Evolutionary conservation across 2,113 vertebrate species (phyloP).

Genomic region (Picathartes gymnocephalus): DNA sequence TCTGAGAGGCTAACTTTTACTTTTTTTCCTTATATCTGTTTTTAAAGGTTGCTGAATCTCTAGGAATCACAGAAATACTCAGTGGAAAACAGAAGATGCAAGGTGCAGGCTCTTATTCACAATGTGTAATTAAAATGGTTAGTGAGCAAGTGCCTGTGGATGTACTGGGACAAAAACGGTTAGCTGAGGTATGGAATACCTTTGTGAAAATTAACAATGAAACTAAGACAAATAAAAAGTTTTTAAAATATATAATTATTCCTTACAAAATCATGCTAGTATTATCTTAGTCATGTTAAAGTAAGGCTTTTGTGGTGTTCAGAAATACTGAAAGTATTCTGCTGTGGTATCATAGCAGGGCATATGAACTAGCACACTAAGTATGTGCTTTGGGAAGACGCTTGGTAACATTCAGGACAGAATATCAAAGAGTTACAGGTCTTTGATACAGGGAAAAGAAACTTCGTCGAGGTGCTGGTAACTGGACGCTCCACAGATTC

Average conservation of each 20-base stretch:
- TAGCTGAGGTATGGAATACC: conserved; percentile 51
- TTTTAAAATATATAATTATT: neutral
- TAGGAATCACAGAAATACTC: conserved; percentile 68
- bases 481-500: neutral
- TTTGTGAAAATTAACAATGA: neutral
- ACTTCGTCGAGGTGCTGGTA: neutral
- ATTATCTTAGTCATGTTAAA: neutral
- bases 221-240: neutral
- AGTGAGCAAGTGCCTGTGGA: neutral
- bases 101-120: neutral
- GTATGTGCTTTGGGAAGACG: neutral
- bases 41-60: conserved; percentile 73
- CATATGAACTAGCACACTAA: neutral
- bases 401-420: neutral
- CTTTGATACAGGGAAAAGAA: neutral
- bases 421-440: neutral
- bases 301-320: neutral
- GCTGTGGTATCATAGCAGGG: neutral
- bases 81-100: neutral
- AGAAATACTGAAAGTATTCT: neutral
- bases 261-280: neutral
- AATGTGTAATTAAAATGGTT: neutral
- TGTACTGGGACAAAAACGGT: conserved; percentile 22
- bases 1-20: neutral
- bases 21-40: neutral